These are phyloP conservation scores for Hemicentrotus pulcherrimus DNA, from an alignment of 35 echinoderm and acorn worm species.

Conservation along the genomic window DNA sequence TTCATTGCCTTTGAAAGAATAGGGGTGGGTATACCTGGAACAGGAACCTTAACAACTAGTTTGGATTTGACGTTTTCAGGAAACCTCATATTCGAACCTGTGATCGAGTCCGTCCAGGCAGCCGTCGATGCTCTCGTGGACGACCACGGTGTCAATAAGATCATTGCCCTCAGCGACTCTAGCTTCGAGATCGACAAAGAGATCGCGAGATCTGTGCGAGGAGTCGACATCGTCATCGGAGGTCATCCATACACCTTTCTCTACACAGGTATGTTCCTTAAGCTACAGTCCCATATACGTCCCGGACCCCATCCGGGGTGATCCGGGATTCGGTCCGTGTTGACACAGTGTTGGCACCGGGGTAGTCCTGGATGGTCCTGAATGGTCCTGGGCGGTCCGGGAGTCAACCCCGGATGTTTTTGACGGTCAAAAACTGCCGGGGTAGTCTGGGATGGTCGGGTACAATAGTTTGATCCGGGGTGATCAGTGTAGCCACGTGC, in stretches of 20 bases:
- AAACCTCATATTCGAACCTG: slow-evolving; percentile 70
- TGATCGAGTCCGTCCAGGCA: slow-evolving; percentile 61
- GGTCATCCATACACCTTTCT: slow-evolving; percentile 85
- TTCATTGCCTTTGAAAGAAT: neutral
- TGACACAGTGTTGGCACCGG: too few relatives aligned
- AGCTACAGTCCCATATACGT: too few relatives aligned
- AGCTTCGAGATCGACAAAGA: slow-evolving; percentile 72
- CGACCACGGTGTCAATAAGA: slow-evolving; percentile 74
- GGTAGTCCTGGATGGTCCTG: too few relatives aligned
- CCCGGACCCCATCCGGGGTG: too few relatives aligned
- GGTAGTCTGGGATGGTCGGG: too few relatives aligned
- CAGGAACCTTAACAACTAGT: neutral
- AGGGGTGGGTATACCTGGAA: neutral
- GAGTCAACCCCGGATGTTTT: too few relatives aligned
- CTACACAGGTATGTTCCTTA: slow-evolving; percentile 71
- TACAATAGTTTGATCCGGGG: too few relatives aligned
- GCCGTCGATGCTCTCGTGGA: slow-evolving; percentile 65
- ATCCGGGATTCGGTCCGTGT: too few relatives aligned
- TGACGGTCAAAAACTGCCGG: too few relatives aligned
- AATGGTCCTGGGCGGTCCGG: too few relatives aligned
- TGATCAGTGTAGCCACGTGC: too few relatives aligned
- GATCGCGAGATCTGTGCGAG: slow-evolving; percentile 70
- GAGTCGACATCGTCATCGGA: slow-evolving; percentile 87
- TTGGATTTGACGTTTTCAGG: slow-evolving; percentile 19
- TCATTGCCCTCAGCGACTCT: slow-evolving; percentile 88